A percentile compares a stretch with the other conserved stretches of the same genome.
Conservation (phyloP, 2,888 invertebrate genomes). For the Nomada fucata region DNA sequence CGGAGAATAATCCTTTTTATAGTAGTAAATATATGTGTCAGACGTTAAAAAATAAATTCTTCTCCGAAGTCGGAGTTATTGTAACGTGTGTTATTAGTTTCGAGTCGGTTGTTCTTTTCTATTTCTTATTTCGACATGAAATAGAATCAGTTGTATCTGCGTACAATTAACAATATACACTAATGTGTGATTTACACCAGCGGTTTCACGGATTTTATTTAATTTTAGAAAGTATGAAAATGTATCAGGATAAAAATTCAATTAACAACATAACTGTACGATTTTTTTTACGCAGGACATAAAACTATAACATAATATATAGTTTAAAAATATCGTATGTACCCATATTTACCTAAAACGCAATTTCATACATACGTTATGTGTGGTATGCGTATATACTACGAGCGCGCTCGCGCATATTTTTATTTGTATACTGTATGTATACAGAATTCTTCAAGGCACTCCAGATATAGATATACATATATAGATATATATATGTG, state of each 20-base stretch:
- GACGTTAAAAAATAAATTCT: constrained; percentile 18
- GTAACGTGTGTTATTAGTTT: constrained; percentile 15
- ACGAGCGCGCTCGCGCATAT: constrained; percentile 61
- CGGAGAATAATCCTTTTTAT: constrained; percentile 37
- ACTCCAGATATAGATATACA: constrained; percentile 81
- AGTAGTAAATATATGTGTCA: constrained; percentile 50
- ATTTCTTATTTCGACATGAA: constrained; percentile 21
- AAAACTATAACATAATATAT: constrained; percentile 66
- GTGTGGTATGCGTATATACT: constrained; percentile 24
- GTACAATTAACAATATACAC: background rate
- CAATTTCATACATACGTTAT: constrained; percentile 72
- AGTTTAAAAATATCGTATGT: constrained; percentile 71
- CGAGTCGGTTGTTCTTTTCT: constrained; percentile 7
- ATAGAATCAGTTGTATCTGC: constrained; percentile 26
- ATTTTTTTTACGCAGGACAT: constrained; percentile 48
- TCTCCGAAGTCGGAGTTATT: constrained; percentile 4
- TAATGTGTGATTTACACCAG: constrained; percentile 33
- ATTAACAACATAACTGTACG: constrained; percentile 50
- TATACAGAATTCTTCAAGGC: constrained; percentile 83
- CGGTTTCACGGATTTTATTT: constrained; percentile 31
- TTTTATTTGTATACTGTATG: constrained; percentile 76
- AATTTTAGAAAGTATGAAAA: constrained; percentile 48
- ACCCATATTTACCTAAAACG: constrained; percentile 75
- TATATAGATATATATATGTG: background rate
- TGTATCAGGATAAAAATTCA: constrained; percentile 52